phyloP scores from a whole-genome alignment of 2,888 invertebrate genomes.

The Pelosia muscerda region DNA sequence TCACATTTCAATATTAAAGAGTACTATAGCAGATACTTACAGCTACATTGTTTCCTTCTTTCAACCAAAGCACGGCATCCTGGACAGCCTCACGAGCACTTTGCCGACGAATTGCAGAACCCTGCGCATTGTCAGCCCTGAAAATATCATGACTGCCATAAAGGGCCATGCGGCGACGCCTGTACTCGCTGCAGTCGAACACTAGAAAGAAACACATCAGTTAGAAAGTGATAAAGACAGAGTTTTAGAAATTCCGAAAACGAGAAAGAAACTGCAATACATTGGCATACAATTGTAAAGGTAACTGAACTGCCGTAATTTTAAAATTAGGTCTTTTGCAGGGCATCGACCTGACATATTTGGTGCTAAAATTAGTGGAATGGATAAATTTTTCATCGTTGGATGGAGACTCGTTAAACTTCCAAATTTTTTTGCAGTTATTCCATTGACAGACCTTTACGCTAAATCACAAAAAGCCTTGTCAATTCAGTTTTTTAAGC shows the following conservation, averaged over 20 bases:
- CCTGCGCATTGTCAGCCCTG: constrained; percentile 93
- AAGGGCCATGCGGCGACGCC: constrained; percentile 92
- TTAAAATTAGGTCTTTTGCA: constrained; percentile 15
- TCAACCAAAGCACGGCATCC: constrained; percentile 94
- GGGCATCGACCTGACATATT: constrained; percentile 6
- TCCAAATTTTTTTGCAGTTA: too few species aligned
- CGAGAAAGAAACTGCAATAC: background rate
- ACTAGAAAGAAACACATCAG: constrained; percentile 86
- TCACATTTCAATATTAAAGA: background rate
- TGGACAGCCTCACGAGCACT: constrained; percentile 95
- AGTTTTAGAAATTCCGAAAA: background rate
- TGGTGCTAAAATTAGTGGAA: background rate
- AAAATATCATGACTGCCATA: constrained; percentile 96
- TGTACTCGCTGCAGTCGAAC: constrained; percentile 97
- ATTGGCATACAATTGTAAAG: background rate
- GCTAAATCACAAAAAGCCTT: too few species aligned
- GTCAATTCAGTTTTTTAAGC: too few species aligned
- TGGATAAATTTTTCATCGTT: background rate
- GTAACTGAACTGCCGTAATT: constrained; percentile 16
- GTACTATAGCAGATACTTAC: constrained; percentile 89
- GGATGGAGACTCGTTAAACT: too few species aligned
- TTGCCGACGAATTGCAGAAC: constrained; percentile 92
- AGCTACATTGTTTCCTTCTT: constrained; percentile 92
- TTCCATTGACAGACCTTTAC: too few species aligned
- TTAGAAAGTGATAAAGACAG: constrained; percentile 12